Base-by-base conservation (phyloP, 2,113 vertebrate genomes). In the Heterotis niloticus region DNA sequence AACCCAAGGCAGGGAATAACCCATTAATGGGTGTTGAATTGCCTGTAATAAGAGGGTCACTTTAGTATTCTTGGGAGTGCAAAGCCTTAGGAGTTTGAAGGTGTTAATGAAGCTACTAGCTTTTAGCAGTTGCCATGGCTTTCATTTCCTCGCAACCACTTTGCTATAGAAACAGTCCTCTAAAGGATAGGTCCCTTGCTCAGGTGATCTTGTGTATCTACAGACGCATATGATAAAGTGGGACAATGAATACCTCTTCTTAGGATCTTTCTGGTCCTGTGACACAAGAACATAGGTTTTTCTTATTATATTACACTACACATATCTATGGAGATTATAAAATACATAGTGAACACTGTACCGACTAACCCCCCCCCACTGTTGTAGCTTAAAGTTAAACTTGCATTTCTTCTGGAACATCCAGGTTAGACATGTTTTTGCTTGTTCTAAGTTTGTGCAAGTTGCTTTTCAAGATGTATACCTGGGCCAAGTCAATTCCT, bases 81-180 rank as follows among this genome's bases (percentile, higher is more conserved):
- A 10, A 17, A 2, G 1, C 29, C 70, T 20, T n/a, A 17, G 28
- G 34, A 29, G 56, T 71, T 60, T 70, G 18, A 29, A 59, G 28
- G 11, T 44, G 28, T 68, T 60, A 44, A 26, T 78, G 51, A 68
- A 71, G 77, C 56, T 23, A 29, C 18, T 11, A 54, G 52, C 16
- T 71, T 70, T 54, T 73, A 54, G 70, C 23, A 13, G 20, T 79
- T n/a, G 59, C 56, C 57, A 64, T 79, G 20, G 64, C 24, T 14
- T 59, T 77, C n/a, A 59, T 60, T 64, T 13, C 28, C 29, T 79
- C n/a, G 68, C 44, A 56, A 71, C 57, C 2, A 5, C 10, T 14
- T 79, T 79, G 59, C 34, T 70, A 64, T 79, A 60, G 51, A 64
- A 65, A 74, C 59, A 2, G 24, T 44, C 14, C 29, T 29, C 60